These are phyloP conservation scores for Nannoperca obscura DNA, from an alignment of 2,797 vertebrate species.

Conservation along the genomic window DNA sequence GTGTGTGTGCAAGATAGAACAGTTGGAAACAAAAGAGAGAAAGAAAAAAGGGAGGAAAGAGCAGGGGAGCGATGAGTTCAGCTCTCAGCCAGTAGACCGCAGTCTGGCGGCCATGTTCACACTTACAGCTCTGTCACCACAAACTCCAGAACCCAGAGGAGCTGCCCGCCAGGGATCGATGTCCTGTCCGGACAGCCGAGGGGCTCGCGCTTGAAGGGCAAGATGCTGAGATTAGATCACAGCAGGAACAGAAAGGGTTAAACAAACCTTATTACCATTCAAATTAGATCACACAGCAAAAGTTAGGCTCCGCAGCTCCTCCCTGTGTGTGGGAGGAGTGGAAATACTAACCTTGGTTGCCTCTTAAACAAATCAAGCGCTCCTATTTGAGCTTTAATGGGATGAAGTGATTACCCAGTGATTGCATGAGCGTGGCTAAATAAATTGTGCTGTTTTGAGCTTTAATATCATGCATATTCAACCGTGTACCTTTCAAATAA, in stretches of 20 bases:
- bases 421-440: slow-evolving; percentile 42
- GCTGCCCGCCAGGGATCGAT: slow-evolving; percentile 66
- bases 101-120: slow-evolving; percentile 70
- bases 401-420: slow-evolving; percentile 39
- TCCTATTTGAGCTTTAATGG: slow-evolving; percentile 43
- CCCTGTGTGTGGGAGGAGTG: slow-evolving; percentile 17
- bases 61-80: slow-evolving; percentile 63
- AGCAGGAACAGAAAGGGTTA: slow-evolving; percentile 18
- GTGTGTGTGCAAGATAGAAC: slow-evolving; percentile 53
- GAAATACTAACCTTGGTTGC: slow-evolving; percentile 21
- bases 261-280: slow-evolving; percentile 22
- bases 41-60: slow-evolving; percentile 32
- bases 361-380: slow-evolving; percentile 51
- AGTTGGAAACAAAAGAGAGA: slow-evolving; percentile 69
- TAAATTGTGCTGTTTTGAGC: slow-evolving; percentile 35
- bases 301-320: slow-evolving; percentile 17
- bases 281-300: slow-evolving; percentile 43
- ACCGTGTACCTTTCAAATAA: slow-evolving; percentile 13
- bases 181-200: slow-evolving; percentile 37
- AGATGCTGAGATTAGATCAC: slow-evolving; percentile 29
- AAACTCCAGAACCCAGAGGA: slow-evolving; percentile 6
- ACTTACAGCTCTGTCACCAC: slow-evolving; percentile 58
- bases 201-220: slow-evolving; percentile 7
- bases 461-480: slow-evolving; percentile 47
- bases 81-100: slow-evolving; percentile 60